Percentiles rank a stretch among this genome's conserved stretches.
These are phyloP conservation scores for Hemicrepidius hirtus DNA, from an alignment of 2,888 invertebrate species.

Conservation along the genomic window DNA sequence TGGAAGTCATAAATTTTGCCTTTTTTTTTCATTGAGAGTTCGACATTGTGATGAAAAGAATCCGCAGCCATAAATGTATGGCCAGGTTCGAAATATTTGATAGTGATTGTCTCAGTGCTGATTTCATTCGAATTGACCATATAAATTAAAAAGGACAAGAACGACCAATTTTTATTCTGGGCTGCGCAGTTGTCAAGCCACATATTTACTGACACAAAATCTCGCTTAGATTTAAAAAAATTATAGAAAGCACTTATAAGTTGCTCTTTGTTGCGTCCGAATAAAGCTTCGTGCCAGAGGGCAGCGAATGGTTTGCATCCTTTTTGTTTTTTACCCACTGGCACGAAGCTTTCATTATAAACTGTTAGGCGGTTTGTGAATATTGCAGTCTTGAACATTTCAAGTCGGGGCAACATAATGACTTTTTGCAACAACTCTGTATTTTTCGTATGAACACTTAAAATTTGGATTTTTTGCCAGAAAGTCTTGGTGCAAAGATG, in stretches of 20 bases:
- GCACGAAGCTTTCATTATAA: constrained; percentile 24
- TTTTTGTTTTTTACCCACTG: constrained; percentile 22
- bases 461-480: constrained; percentile 37
- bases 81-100: constrained; percentile 56
- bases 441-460: neutral
- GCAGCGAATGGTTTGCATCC: constrained; percentile 31
- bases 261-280: constrained; percentile 20
- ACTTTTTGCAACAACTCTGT: constrained; percentile 18
- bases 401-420: constrained; percentile 13
- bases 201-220: constrained; percentile 1
- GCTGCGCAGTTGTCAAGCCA: constrained; percentile 57
- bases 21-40: constrained; percentile 53
- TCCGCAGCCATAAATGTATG: constrained; percentile 59
- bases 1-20: constrained; percentile 54
- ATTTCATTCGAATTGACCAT: constrained; percentile 55
- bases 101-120: constrained; percentile 47
- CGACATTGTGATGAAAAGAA: constrained; percentile 57
- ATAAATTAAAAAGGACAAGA: constrained; percentile 54
- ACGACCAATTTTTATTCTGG: constrained; percentile 58
- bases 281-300: constrained; percentile 30
- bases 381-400: constrained; percentile 24
- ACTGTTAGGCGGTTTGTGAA: constrained; percentile 22
- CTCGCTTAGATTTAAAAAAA: constrained; percentile 22
- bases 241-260: too few species aligned
- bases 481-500: constrained; percentile 47